A percentile compares a stretch with the other conserved stretches of the same genome.
Evolutionary conservation across 2,888 invertebrate genomes (phyloP).

Genomic region (Cataglyphis rosenhaueri): DNA sequence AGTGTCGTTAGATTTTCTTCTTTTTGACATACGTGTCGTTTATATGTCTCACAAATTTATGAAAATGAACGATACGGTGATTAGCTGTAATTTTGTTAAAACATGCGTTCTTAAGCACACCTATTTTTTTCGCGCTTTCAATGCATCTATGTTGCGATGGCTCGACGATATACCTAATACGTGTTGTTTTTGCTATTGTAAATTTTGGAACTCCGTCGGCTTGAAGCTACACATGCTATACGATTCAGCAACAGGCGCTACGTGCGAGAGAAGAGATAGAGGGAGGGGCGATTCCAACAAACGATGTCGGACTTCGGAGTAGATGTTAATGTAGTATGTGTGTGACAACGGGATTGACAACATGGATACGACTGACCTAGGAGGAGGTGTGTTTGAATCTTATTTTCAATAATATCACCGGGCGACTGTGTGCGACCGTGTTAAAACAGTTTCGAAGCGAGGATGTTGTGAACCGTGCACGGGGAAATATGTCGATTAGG

Average conservation of each 20-base stretch:
- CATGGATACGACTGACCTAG: constrained; percentile 85
- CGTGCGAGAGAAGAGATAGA: constrained; percentile 72
- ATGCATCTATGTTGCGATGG: background rate
- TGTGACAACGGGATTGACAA: constrained; percentile 85
- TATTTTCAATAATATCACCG: constrained; percentile 57
- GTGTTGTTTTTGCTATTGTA: constrained; percentile 3
- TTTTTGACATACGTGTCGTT: background rate
- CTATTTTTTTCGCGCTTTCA: background rate
- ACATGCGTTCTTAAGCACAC: background rate
- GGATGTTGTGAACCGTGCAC: constrained; percentile 49
- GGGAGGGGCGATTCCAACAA: constrained; percentile 85
- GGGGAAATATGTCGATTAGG: constrained; percentile 21
- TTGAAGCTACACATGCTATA: constrained; percentile 40
- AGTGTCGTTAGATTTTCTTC: background rate
- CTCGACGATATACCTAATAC: background rate
- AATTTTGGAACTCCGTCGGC: constrained; percentile 26
- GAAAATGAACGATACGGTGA: background rate
- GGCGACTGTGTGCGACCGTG: constrained; percentile 21
- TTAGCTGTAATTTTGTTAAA: background rate
- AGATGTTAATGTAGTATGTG: constrained; percentile 86
- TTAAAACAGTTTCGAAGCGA: constrained; percentile 56
- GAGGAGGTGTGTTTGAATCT: constrained; percentile 83
- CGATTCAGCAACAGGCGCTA: constrained; percentile 67
- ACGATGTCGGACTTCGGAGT: constrained; percentile 85
- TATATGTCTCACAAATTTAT: background rate